Conservation (phyloP, 1,140 invertebrate species). For the Stegodyphus dumicola region DNA sequence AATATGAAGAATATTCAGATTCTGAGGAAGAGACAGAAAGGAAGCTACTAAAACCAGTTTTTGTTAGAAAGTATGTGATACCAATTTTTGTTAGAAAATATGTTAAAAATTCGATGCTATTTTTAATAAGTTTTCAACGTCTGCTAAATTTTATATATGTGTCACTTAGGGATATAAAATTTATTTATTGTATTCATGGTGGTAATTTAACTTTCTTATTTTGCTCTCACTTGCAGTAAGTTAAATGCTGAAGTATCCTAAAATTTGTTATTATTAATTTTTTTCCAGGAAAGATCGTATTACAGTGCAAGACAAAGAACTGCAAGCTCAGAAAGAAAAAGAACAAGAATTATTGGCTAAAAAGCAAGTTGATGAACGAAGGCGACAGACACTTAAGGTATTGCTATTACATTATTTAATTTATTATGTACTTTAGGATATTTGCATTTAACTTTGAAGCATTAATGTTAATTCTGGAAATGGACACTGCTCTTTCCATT, state of each 20-base stretch:
- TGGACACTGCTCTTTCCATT: too few relatives aligned
- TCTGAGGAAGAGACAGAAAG: slow-evolving; percentile 76
- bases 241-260: neutral
- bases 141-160: neutral
- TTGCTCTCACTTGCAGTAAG: neutral
- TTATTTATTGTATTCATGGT: neutral
- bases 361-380: slow-evolving; percentile 83
- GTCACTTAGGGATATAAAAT: neutral
- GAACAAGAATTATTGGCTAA: slow-evolving; percentile 83
- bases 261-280: slow-evolving; percentile 5
- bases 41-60: slow-evolving; percentile 90
- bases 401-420: neutral
- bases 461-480: too few relatives aligned
- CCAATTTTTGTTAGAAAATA: neutral
- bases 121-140: neutral
- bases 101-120: neutral
- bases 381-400: slow-evolving; percentile 84
- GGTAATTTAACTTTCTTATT: neutral
- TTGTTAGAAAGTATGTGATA: slow-evolving; percentile 82
- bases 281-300: slow-evolving; percentile 81
- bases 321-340: slow-evolving; percentile 85
- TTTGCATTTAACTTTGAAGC: neutral
- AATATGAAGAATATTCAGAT: slow-evolving; percentile 87
- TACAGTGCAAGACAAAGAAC: slow-evolving; percentile 94
- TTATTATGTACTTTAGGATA: neutral